Evolutionary conservation across 1,140 invertebrate species (phyloP).

Genomic region (Halesus radiatus): DNA sequence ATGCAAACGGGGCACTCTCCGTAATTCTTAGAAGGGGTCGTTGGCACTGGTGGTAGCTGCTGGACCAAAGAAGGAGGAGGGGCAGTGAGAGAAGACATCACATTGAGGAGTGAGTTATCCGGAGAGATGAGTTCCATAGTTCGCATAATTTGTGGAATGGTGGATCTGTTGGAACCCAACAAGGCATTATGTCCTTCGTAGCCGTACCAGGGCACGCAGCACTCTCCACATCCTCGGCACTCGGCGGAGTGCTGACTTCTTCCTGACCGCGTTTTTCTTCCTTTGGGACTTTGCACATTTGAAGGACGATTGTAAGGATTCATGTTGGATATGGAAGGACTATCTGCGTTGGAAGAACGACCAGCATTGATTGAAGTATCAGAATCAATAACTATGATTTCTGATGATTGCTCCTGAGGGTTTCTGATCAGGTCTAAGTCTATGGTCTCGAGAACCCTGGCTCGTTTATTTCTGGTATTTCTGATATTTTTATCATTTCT

Average conservation of each 20-base stretch:
- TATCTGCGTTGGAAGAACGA: neutral
- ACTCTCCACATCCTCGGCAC: no score
- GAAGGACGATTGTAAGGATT: neutral
- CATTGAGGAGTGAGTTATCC: neutral
- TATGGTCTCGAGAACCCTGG: neutral
- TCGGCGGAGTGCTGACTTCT: no score
- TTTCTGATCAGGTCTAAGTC: neutral
- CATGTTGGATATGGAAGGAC: neutral
- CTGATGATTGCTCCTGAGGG: neutral
- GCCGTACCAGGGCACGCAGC: no score
- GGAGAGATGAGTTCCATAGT: neutral
- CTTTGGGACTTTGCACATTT: neutral
- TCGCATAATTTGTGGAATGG: neutral
- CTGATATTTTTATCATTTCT: neutral
- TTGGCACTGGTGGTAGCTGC: neutral
- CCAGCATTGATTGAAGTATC: neutral
- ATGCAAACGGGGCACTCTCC: conserved; percentile 49
- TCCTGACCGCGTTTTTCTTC: no score
- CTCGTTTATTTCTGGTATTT: neutral
- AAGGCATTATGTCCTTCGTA: no score
- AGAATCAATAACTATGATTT: conserved; percentile 16
- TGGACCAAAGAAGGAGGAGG: no score
- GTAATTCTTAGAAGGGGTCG: neutral
- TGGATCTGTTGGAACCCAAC: neutral
- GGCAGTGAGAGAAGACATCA: neutral